Percentiles rank a stretch among this genome's conserved stretches.
Evolutionary conservation across 2,113 vertebrate species (phyloP).

Genomic region (Cichladusa arquata): DNA sequence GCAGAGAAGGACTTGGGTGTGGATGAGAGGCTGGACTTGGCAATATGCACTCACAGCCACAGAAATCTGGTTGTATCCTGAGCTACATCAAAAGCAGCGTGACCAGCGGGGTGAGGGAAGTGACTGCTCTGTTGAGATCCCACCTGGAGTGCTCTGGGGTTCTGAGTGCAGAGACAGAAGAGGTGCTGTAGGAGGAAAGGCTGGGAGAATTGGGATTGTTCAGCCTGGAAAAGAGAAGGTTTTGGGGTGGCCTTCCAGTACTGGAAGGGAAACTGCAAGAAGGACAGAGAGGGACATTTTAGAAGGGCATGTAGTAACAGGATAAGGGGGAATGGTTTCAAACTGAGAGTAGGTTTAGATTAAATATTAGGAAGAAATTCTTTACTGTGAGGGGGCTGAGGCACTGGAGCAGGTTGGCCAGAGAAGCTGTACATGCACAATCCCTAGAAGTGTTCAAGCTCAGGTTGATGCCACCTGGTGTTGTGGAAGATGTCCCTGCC

Average conservation of each 20-base stretch:
- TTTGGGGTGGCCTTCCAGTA: background rate
- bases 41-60: background rate
- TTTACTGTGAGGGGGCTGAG: background rate
- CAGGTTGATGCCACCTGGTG: background rate
- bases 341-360: background rate
- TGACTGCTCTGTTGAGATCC: background rate
- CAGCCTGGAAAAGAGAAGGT: background rate
- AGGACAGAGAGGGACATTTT: background rate
- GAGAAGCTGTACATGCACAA: background rate
- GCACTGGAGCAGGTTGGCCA: background rate
- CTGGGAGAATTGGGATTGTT: background rate
- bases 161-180: background rate
- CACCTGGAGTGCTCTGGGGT: background rate
- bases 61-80: background rate
- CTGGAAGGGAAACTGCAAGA: background rate
- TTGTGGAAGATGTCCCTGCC: background rate
- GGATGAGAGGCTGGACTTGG: background rate
- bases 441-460: background rate
- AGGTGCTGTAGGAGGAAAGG: background rate
- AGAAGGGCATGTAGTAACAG: background rate
- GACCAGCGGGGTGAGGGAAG: background rate
- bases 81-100: background rate
- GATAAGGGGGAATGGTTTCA: background rate
- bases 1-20: background rate
- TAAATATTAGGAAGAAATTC: background rate